These are phyloP conservation scores for Entosphenus tridentatus DNA, from an alignment of 2,113 vertebrate species.

Conservation along the genomic window DNA sequence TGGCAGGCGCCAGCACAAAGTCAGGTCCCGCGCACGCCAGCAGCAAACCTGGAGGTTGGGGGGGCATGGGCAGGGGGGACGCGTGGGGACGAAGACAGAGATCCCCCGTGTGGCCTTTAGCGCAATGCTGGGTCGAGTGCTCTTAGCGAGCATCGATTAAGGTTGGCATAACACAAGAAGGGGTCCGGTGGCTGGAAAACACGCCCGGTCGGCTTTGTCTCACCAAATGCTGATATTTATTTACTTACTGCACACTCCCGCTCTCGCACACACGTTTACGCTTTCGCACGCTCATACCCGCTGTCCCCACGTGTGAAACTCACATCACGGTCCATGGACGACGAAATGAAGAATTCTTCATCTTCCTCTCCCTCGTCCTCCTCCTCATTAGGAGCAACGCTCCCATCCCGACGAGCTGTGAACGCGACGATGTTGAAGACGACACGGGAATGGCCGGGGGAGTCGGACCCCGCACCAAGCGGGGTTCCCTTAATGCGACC, in stretches of 20 bases:
- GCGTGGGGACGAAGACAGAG: background rate
- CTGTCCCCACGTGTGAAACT: conserved; percentile 12
- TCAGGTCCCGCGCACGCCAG: conserved; percentile 53
- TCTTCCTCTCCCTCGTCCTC: no score
- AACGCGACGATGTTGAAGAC: conserved; percentile 60
- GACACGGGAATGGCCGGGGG: conserved; percentile 68
- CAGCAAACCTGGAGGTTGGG: conserved; percentile 47
- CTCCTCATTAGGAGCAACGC: no score
- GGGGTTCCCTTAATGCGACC: no score
- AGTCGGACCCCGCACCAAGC: conserved; percentile 27
- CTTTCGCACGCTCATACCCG: background rate
- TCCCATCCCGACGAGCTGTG: conserved; percentile 14
- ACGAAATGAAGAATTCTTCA: conserved; percentile 49
- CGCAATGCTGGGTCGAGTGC: background rate
- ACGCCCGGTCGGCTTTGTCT: background rate
- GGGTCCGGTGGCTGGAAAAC: no score
- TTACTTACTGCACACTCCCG: background rate
- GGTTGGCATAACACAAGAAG: no score
- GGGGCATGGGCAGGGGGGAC: background rate
- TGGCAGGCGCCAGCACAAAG: conserved; percentile 69
- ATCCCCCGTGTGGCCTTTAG: background rate
- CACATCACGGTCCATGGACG: conserved; percentile 85
- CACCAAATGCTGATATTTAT: background rate
- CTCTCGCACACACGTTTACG: background rate
- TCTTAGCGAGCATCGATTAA: no score